Evolutionary conservation across 2,888 invertebrate species (phyloP).

Genomic region (Agrochola lychnidis): DNA sequence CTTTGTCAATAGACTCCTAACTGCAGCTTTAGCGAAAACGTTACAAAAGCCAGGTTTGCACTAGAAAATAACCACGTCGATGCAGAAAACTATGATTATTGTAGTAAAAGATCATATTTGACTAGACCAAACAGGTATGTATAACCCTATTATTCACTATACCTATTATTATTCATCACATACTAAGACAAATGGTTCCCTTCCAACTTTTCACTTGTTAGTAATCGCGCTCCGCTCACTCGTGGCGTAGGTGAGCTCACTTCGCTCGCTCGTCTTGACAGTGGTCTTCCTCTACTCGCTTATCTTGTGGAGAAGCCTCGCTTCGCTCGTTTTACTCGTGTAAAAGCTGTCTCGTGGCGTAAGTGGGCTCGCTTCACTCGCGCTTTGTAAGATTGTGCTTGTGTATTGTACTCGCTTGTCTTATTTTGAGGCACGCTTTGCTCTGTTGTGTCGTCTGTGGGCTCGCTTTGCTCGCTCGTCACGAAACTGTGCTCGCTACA

Average conservation of each 20-base stretch:
- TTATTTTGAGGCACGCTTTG: too few relatives aligned
- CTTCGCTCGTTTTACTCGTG: background rate
- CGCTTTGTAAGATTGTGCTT: background rate
- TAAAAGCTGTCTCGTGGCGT: background rate
- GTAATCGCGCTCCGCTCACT: background rate
- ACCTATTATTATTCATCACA: background rate
- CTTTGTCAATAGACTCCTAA: constrained; percentile 10
- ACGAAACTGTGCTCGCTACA: too few relatives aligned
- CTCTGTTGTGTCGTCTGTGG: background rate
- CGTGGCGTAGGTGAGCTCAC: background rate
- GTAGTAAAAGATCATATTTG: constrained; percentile 13
- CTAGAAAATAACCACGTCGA: background rate
- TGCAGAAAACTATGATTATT: constrained; percentile 33
- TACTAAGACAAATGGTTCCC: background rate
- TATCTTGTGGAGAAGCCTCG: background rate
- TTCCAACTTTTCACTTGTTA: background rate
- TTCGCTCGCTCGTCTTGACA: background rate
- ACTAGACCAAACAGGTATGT: constrained; percentile 39
- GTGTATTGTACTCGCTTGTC: background rate
- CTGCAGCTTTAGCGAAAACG: background rate
- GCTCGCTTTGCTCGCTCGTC: background rate
- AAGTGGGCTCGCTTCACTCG: background rate
- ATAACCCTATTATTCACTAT: background rate
- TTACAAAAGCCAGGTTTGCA: constrained; percentile 9
- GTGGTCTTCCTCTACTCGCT: background rate